A percentile compares a stretch with the other conserved stretches of the same genome.
phyloP scores from a whole-genome alignment of 1,140 invertebrate species.

The Drosophila saltans region DNA sequence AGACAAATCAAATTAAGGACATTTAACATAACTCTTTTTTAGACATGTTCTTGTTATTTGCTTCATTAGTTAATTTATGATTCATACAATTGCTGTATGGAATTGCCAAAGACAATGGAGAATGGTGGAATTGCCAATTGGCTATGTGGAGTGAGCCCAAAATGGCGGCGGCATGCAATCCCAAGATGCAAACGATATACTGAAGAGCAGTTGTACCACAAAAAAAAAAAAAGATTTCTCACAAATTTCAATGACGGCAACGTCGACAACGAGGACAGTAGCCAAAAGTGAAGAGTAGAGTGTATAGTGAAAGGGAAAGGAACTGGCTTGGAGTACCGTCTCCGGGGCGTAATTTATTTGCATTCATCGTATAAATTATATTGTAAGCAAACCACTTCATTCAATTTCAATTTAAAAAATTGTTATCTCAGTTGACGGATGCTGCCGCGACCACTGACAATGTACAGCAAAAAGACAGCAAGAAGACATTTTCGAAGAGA shows the following conservation, averaged over 20 bases:
- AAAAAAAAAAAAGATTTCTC: constrained; percentile 67
- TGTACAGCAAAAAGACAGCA: constrained; percentile 68
- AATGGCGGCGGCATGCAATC: constrained; percentile 70
- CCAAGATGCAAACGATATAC: constrained; percentile 77
- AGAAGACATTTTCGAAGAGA: constrained; percentile 65
- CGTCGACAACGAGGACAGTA: constrained; percentile 28
- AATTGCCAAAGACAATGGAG: constrained; percentile 54
- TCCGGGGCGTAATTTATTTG: constrained; percentile 76
- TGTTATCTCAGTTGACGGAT: constrained; percentile 80
- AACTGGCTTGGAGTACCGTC: constrained; percentile 6
- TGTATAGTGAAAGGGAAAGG: constrained; percentile 63
- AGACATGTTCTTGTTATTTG: constrained; percentile 19
- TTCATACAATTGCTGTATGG: constrained; percentile 68
- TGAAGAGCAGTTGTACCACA: constrained; percentile 27
- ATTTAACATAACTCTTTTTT: constrained; percentile 4
- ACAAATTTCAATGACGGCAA: constrained; percentile 75
- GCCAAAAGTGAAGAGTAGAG: constrained; percentile 32
- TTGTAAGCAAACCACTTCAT: constrained; percentile 83
- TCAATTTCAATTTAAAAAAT: constrained; percentile 83
- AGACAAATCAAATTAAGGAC: not conserved
- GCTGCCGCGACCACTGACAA: constrained; percentile 76
- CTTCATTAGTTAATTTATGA: constrained; percentile 79
- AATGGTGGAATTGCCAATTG: constrained; percentile 36
- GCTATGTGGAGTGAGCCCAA: constrained; percentile 51
- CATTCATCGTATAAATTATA: constrained; percentile 83